These are phyloP conservation scores for Nerophis ophidion DNA, from an alignment of 2,113 vertebrate genomes.

Conservation along the genomic window DNA sequence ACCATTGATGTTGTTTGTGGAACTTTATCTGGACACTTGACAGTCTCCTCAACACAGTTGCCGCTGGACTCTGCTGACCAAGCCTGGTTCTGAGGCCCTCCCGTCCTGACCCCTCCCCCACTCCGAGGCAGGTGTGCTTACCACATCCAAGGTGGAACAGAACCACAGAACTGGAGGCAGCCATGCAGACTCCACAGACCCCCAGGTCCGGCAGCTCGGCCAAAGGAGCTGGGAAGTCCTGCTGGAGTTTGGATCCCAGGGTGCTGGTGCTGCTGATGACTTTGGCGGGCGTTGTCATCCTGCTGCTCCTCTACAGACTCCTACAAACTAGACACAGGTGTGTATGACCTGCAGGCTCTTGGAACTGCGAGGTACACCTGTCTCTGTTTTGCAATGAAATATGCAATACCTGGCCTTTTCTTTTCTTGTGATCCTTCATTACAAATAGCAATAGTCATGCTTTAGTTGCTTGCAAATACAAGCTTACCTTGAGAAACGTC, in stretches of 20 bases:
- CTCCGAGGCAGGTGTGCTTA: background rate
- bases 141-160: too few relatives aligned
- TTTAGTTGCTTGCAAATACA: too few relatives aligned
- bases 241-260: slow-evolving; percentile 52
- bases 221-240: slow-evolving; percentile 23
- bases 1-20: too few relatives aligned
- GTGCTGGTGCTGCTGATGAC: slow-evolving; percentile 54
- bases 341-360: background rate
- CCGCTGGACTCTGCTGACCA: background rate
- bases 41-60: background rate
- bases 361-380: background rate
- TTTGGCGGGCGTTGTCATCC: slow-evolving; percentile 58
- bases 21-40: background rate
- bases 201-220: slow-evolving; percentile 38
- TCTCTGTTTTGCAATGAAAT: background rate
- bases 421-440: too few relatives aligned
- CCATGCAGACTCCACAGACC: slow-evolving; percentile 30
- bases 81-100: slow-evolving; percentile 17
- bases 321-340: slow-evolving; percentile 65
- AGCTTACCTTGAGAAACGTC: too few relatives aligned
- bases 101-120: slow-evolving; percentile 33
- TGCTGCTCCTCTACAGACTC: slow-evolving; percentile 64
- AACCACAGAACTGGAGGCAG: slow-evolving; percentile 37
- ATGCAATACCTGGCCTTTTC: background rate
- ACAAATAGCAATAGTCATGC: too few relatives aligned